A percentile compares a stretch with the other conserved stretches of the same genome.
phyloP scores from a whole-genome alignment of 2,113 vertebrate species.

The Calidris pygmaea region DNA sequence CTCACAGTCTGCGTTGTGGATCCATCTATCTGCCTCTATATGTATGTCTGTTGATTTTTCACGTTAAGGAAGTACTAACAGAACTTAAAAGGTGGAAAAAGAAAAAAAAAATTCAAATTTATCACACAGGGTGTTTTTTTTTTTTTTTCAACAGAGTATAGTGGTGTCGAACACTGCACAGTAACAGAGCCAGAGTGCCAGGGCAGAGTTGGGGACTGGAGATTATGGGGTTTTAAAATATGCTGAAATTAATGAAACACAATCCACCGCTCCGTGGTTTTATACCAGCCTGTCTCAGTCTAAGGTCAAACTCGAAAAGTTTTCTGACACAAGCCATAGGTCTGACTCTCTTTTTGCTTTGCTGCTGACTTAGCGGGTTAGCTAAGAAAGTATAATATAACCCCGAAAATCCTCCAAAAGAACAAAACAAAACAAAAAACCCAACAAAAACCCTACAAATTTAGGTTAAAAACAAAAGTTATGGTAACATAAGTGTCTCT shows the following conservation, averaged over 20 bases:
- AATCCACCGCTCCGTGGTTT: slow-evolving; percentile 71
- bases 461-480: slow-evolving; percentile 78
- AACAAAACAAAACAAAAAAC: neutral
- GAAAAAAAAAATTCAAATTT: neutral
- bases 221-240: neutral
- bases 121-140: neutral
- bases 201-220: neutral
- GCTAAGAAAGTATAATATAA: slow-evolving; percentile 23
- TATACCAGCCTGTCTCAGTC: slow-evolving; percentile 53
- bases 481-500: slow-evolving; percentile 66
- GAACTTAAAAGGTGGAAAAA: neutral
- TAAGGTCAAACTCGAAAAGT: slow-evolving; percentile 77
- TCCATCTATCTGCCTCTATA: neutral
- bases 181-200: neutral
- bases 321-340: slow-evolving; percentile 62
- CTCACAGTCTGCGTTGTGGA: neutral
- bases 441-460: slow-evolving; percentile 29
- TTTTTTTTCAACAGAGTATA: rapidly evolving
- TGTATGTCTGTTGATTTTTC: neutral
- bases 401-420: neutral
- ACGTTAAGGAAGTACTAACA: neutral
- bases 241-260: slow-evolving; percentile 14
- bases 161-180: rapidly evolving
- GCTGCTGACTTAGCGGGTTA: slow-evolving; percentile 54
- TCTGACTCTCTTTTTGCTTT: slow-evolving; percentile 14